These are phyloP conservation scores for Drosophila leontia DNA, from an alignment of 1,140 invertebrate genomes.

Conservation along the genomic window DNA sequence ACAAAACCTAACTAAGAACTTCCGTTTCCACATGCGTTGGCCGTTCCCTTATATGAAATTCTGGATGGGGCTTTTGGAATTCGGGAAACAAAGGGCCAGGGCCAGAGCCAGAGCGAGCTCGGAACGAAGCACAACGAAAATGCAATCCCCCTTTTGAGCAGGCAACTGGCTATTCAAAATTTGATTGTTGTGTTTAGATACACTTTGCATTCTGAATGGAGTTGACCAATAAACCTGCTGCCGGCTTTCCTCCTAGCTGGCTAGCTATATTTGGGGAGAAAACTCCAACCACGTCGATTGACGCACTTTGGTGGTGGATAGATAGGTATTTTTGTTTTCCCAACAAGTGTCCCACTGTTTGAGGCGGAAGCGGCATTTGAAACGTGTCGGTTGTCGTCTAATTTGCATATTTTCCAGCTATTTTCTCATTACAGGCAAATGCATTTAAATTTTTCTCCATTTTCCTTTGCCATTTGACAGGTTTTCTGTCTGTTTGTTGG, in stretches of 20 bases:
- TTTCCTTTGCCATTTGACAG: conserved; percentile 53
- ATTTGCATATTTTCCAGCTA: conserved; percentile 71
- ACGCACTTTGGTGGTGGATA: conserved; percentile 41
- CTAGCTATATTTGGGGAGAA: conserved; percentile 67
- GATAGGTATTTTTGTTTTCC: conserved; percentile 48
- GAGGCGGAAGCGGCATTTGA: conserved; percentile 69
- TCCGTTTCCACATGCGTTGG: conserved; percentile 56
- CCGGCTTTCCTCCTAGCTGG: conserved; percentile 24
- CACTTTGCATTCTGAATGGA: conserved; percentile 64
- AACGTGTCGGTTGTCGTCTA: conserved; percentile 69
- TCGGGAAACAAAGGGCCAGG: conserved; percentile 51
- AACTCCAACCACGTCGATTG: conserved; percentile 31
- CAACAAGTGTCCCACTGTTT: conserved; percentile 70
- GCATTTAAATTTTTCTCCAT: conserved; percentile 45
- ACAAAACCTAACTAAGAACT: conserved; percentile 71
- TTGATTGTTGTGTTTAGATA: conserved; percentile 56
- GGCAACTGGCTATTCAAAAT: conserved; percentile 63
- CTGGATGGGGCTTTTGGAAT: conserved; percentile 41
- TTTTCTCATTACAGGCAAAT: conserved; percentile 50
- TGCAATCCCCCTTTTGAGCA: conserved; percentile 55
- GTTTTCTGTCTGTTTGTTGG: conserved; percentile 33
- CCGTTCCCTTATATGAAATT: conserved; percentile 46
- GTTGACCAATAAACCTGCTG: conserved; percentile 42
- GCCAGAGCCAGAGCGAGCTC: neutral
- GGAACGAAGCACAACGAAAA: conserved; percentile 18